Base-by-base conservation (phyloP, 1,140 invertebrate genomes). In the Limonius californicus region DNA sequence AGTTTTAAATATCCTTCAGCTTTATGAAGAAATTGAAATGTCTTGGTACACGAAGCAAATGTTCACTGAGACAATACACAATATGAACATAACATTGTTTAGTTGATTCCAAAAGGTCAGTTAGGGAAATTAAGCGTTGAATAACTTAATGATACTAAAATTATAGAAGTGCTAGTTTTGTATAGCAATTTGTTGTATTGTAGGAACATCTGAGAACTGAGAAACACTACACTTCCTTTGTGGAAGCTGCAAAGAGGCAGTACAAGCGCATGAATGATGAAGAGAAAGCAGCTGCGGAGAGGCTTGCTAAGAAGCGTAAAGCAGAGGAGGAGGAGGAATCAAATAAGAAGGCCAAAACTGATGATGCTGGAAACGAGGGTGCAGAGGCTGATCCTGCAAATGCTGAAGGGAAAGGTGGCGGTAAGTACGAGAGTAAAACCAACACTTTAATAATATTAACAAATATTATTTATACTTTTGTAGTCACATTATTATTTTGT, bases 181-280 rank as follows among this genome's bases (percentile, higher is more conserved):
- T 54, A 2, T 50, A 9, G 23, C 7, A 21, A 55, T 63, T 3
- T 56, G 8, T 27, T 21, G 16, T 50, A n/a, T 18, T 39, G 18
- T 69, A 82, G 66, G 74, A 70, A 8, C 82, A 82, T 74, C 78
- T 82, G 69, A 79, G 80, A 66, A 74, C 76, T 54, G 79, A 78
- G 61, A 56, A 77, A 42, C 80, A 82, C 62, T 76, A 73, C 61
- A 62, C 71, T 50, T 61, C 65, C 42, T 74, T 76, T 63, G 50
- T 77, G 18, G 68, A 71, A 55, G 65, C 68, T n/a, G 59, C 69
- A 9, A 73, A 75, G 54, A 53, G 53, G 67, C 79, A 65, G 72
- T 79, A 56, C 69, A 74, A 70, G 73, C 42, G 67, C 73, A 65
- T 57, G 59, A 53, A 32, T 3, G 55, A 39, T 50, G 64, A 66